Evolutionary conservation across 2,888 invertebrate genomes (phyloP).

Genomic region (Syritta pipiens): DNA sequence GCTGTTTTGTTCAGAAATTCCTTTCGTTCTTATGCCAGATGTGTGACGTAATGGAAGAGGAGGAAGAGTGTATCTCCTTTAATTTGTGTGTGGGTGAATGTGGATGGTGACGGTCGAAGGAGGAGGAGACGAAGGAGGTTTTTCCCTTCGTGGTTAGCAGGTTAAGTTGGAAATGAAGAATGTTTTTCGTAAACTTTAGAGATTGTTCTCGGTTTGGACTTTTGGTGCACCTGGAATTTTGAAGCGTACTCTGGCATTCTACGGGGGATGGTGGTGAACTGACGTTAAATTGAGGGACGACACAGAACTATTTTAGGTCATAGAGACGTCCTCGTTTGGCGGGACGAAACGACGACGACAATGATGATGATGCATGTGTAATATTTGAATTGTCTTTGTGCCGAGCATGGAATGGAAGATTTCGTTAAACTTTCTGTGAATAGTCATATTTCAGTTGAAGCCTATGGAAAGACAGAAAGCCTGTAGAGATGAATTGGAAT

Average conservation of each 20-base stretch:
- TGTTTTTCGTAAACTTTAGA: slow-evolving; percentile 61
- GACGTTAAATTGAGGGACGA: slow-evolving; percentile 46
- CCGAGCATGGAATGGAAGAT: too few species aligned
- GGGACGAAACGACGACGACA: too few species aligned
- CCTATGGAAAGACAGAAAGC: too few species aligned
- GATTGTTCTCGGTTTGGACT: slow-evolving; percentile 60
- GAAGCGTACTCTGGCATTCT: slow-evolving; percentile 2
- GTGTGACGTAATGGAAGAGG: slow-evolving; percentile 9
- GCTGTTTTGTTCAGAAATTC: slow-evolving; percentile 63
- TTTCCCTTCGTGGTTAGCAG: slow-evolving; percentile 31
- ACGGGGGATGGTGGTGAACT: not conserved
- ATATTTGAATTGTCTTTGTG: too few species aligned
- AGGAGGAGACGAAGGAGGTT: slow-evolving; percentile 20
- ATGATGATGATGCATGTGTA: too few species aligned
- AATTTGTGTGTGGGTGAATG: not conserved
- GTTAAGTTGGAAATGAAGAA: slow-evolving; percentile 63
- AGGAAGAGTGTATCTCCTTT: not conserved
- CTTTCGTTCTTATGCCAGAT: not conserved
- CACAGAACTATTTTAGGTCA: too few species aligned
- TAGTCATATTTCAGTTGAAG: too few species aligned
- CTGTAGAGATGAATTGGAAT: too few species aligned
- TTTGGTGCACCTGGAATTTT: slow-evolving; percentile 56
- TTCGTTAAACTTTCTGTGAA: too few species aligned
- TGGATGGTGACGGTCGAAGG: not conserved
- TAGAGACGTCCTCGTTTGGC: too few species aligned